Evolutionary conservation across 2,888 invertebrate species (phyloP), one percentile per base, ranked within the genome.

Genomic region (Eustalomyia histrio): DNA sequence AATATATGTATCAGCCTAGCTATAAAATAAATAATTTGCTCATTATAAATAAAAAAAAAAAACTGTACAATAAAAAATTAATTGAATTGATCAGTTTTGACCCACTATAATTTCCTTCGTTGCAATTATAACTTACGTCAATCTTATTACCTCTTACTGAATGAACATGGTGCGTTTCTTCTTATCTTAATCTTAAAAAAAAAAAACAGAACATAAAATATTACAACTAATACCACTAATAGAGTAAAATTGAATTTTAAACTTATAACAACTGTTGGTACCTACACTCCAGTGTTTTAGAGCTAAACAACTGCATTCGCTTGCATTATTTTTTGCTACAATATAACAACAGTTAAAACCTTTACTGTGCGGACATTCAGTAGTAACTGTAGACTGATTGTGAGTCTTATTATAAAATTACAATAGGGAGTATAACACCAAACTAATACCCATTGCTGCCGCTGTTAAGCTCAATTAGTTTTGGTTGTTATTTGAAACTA

Each of bases 401-500:
- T n/a, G 14, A 14, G 43, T 47, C 14, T n/a, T 47, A n/a, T n/a
- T 47, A 47, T 47, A 10, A 47, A 47, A 47, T 47, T 47, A 3
- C 14, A n/a, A n/a, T 47, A n/a, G 43, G 43, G 43, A 47, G 43
- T n/a, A 5, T 47, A 47, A 47, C 12, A 47, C 16, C n/a, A 47
- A 47, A 47, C n/a, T 47, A 47, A 47, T 2, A 47, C 6, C 4
- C 6, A 43, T 21, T 8, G n/a, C n/a, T 67, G 33, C 24, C 39
- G 52, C 58, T 52, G 74, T 58, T 67, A 52, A 67, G 58, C 74
- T 60, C 74, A 67, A 78, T 78, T 65, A 72, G 65, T 78, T 65
- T 53, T 55, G 64, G 65, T 72, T 65, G 53, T 78, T 72, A 78
- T 72, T 78, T 72, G 60, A 78, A 72, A 78, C 65, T 65, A 78